Base-by-base conservation (phyloP, 2,797 vertebrate species). In the Sciurus vulgaris region DNA sequence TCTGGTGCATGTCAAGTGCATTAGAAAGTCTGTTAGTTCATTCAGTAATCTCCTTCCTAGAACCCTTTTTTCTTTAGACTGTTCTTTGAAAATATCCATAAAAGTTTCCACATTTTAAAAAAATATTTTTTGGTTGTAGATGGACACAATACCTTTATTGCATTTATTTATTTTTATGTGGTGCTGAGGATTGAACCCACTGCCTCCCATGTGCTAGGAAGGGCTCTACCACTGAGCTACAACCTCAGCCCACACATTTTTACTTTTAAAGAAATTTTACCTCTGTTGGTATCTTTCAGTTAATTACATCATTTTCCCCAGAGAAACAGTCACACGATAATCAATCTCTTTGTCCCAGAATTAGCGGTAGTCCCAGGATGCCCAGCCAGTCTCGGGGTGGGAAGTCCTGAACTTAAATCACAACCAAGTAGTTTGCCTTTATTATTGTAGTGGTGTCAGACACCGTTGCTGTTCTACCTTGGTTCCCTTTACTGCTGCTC, bases 221-320 rank as follows among this genome's bases (percentile, higher is more conserved):
- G 44, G 7, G 44, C 44, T 47, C 44, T 9, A 47, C 44, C 44
- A 7, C 44, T 47, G 44, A 47, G 44, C 9, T 47, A 47, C 44
- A 47, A 47, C 44, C 44, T 47, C 44, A 47, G 44, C 44, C 44
- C 44, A 38, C 49, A 49, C 11, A 35, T n/a, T 73, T 85, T 47
- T 93, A 77, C 72, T 78, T 91, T 84, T 65, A 77, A 74, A 70
- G 51, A 70, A 77, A 72, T 47, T 70, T 63, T 49, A 81, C 30
- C 14, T 70, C 54, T 86, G 7, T 18, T 93, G 20, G 30, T 49
- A 35, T 73, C 24, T 77, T 63, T 91, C 35, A 85, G 33, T 76
- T 85, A 76, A 70, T 41, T 26, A 56, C 17, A 44, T 35, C 35
- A 56, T 61, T 93, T 79, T 74, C 11, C 38, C 11, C 17, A 54